Base-by-base conservation (phyloP, 1,140 invertebrate species). In the Triops cancriformis region DNA sequence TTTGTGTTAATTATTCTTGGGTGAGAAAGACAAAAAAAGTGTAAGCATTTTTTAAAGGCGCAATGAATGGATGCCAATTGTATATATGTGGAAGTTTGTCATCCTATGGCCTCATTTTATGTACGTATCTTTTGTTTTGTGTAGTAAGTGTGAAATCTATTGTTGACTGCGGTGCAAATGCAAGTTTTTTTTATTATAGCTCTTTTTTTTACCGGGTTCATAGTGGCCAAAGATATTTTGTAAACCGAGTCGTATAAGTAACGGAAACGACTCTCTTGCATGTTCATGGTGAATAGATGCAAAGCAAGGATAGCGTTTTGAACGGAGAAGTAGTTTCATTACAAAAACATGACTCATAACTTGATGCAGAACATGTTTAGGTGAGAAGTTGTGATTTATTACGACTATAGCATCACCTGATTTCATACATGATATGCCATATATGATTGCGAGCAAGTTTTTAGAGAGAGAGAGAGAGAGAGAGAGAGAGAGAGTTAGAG, bases 201-300 rank as follows among this genome's bases (percentile, higher is more conserved):
- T 64, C 51, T 64, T 64, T 64, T 64, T 64, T 64, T n/a, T n/a
- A 37, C 51, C 51, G 51, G 51, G 51, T 64, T 64, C 51, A 64
- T 64, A 64, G 51, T 64, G 51, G 18, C 51, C 51, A 64, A 64
- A 64, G 51, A 64, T 64, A 64, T 64, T 64, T 64, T 64, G 51
- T 64, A 64, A 37, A 37, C 31, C 23, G 51, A 23, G 51, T 64
- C 51, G 51, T 64, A 2, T 64, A 64, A 64, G 23, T 64, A 64
- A 64, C 51, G 18, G 51, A 64, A 37, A 64, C 51, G 51, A 14
- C 51, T 64, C 51, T 64, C 51, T n/a, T 64, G 51, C 51, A 64
- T 64, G 51, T 64, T 23, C 51, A 64, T 64, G 51, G 51, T 64
- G 51, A 64, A 64, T 64, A 64, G 51, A 64, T 23, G 7, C 31